Conservation (phyloP, 2,888 invertebrate species). For the Cyclophora punctaria region DNA sequence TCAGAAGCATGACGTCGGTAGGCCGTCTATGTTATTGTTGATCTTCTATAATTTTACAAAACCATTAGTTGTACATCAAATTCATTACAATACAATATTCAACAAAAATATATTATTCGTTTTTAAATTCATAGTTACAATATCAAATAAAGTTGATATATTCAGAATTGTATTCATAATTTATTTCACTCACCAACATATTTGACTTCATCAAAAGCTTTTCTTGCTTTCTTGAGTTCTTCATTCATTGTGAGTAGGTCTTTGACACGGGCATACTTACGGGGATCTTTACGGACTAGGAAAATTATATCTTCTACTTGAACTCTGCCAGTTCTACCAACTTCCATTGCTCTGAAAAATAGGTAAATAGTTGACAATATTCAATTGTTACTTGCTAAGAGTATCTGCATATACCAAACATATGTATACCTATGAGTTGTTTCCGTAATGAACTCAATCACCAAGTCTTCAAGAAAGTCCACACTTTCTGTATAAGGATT, state of each 20-base stretch:
- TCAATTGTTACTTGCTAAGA: no score
- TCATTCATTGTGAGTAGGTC: slow-evolving; percentile 99
- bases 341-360: slow-evolving; percentile 90
- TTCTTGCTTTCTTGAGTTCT: slow-evolving; percentile 97
- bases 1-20: slow-evolving; percentile 58
- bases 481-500: slow-evolving; percentile 99
- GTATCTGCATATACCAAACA: not conserved
- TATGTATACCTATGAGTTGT: slow-evolving; percentile 83
- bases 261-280: slow-evolving; percentile 98
- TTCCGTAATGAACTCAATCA: slow-evolving; percentile 97
- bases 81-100: not conserved
- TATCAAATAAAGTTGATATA: not conserved
- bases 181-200: slow-evolving; percentile 83
- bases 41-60: slow-evolving; percentile 67
- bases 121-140: not conserved
- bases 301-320: slow-evolving; percentile 99
- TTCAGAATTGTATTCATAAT: not conserved
- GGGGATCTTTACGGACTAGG: slow-evolving; percentile 94
- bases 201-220: slow-evolving; percentile 99
- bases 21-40: slow-evolving; percentile 64
- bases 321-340: slow-evolving; percentile 95
- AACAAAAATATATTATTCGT: not conserved
- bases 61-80: slow-evolving; percentile 14
- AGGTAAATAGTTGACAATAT: not conserved
- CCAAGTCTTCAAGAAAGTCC: slow-evolving; percentile 96